Evolutionary conservation across 2,888 invertebrate genomes (phyloP).

Genomic region (Salticus scenicus): DNA sequence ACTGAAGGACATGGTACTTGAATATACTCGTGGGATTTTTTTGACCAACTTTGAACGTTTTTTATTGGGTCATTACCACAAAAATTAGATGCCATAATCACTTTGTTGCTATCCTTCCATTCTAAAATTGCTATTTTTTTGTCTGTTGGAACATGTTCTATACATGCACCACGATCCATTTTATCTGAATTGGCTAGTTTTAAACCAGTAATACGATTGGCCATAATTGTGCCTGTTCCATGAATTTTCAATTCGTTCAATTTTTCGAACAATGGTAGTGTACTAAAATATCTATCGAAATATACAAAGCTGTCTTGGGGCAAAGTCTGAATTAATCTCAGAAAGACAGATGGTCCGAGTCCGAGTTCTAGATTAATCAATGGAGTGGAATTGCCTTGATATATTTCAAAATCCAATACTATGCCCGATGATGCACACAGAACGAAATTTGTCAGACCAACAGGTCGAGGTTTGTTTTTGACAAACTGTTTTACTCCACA

Average conservation of each 20-base stretch:
- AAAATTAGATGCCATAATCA: slow-evolving; percentile 20
- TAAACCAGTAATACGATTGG: slow-evolving; percentile 5
- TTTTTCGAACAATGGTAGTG: slow-evolving; percentile 14
- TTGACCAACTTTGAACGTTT: not conserved
- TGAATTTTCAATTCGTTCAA: not conserved
- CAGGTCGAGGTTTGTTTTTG: slow-evolving; percentile 31
- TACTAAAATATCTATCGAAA: slow-evolving; percentile 23
- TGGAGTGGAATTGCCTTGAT: slow-evolving; percentile 6
- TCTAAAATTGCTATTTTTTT: not conserved
- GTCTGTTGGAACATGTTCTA: not conserved
- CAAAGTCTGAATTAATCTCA: slow-evolving; percentile 18
- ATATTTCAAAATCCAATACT: too few species aligned
- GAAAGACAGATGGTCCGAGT: slow-evolving; percentile 21
- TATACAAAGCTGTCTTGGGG: slow-evolving; percentile 14
- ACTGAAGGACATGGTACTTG: slow-evolving; percentile 12
- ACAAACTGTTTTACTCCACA: slow-evolving; percentile 17
- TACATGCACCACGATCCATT: not conserved
- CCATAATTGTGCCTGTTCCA: too few species aligned
- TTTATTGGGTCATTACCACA: not conserved
- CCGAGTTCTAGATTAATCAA: slow-evolving; percentile 10
- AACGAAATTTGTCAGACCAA: slow-evolving; percentile 24
- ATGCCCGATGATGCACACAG: not conserved
- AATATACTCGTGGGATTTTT: too few species aligned
- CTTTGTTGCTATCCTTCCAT: slow-evolving; percentile 25
- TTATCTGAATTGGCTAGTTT: not conserved